Evolutionary conservation across 2,888 invertebrate species (phyloP).

Genomic region (Gnatocerus cornutus): DNA sequence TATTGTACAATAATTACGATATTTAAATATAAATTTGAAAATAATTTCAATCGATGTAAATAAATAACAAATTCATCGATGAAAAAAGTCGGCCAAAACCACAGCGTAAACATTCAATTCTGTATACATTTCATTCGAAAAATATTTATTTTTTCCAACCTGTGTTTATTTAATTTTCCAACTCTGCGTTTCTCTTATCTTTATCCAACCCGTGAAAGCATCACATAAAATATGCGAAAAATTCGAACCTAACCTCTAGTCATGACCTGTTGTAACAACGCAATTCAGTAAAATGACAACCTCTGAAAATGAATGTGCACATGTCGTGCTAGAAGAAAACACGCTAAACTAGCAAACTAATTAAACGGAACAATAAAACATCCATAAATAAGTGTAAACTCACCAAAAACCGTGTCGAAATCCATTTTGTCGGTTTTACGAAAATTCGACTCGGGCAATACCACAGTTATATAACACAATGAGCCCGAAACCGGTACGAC

Average conservation of each 20-base stretch:
- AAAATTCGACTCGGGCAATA: constrained; percentile 23
- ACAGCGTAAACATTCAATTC: too few species aligned
- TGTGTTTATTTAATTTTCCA: too few species aligned
- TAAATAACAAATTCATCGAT: too few species aligned
- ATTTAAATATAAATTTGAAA: too few species aligned
- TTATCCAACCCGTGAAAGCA: not conserved
- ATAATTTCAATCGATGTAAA: too few species aligned
- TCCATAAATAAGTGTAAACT: constrained; percentile 51
- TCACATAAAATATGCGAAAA: constrained; percentile 27
- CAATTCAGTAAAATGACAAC: constrained; percentile 24
- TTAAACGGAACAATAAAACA: constrained; percentile 36
- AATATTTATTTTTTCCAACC: too few species aligned
- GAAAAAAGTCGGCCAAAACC: too few species aligned
- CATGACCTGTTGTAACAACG: constrained; percentile 25
- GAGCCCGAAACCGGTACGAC: constrained; percentile 44
- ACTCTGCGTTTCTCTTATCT: not conserved
- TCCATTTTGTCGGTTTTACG: constrained; percentile 47
- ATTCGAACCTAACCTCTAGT: constrained; percentile 29
- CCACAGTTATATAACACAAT: constrained; percentile 45
- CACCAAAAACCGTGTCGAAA: constrained; percentile 54
- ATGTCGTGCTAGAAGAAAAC: constrained; percentile 32
- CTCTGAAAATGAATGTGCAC: constrained; percentile 33
- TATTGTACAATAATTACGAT: too few species aligned
- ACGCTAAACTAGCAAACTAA: constrained; percentile 20
- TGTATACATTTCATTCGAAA: too few species aligned